A percentile compares a stretch with the other conserved stretches of the same genome.
Conservation (phyloP, 2,797 vertebrate genomes). For the Echeneis naucrates region DNA sequence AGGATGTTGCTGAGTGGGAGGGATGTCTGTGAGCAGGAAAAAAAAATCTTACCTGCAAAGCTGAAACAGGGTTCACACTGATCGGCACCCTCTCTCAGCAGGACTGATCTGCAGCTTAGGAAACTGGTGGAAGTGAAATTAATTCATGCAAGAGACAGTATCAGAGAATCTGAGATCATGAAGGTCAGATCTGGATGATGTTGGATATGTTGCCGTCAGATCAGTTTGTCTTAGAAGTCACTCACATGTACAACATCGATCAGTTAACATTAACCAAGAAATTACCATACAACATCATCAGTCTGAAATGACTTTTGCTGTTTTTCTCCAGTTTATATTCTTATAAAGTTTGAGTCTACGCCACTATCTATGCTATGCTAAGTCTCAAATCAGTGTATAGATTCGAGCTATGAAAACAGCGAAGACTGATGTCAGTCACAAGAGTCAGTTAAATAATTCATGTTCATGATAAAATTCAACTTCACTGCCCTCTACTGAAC, state of each 20-base stretch:
- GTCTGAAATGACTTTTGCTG: neutral
- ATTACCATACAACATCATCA: neutral
- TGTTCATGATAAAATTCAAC: conserved; percentile 53
- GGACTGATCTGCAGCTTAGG: conserved; percentile 5
- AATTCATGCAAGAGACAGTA: too few relatives aligned
- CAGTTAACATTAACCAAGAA: too few relatives aligned
- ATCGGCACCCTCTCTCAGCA: conserved; percentile 32
- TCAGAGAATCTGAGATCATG: too few relatives aligned
- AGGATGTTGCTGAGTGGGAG: conserved; percentile 63
- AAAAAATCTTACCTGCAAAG: conserved; percentile 37
- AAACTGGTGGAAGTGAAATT: neutral
- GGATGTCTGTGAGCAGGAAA: conserved; percentile 20
- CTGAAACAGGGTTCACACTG: conserved; percentile 27
- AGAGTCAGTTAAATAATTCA: conserved; percentile 63
- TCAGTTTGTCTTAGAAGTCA: too few relatives aligned
- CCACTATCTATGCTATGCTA: too few relatives aligned
- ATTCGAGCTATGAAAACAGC: neutral
- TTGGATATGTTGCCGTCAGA: too few relatives aligned
- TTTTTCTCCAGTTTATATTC: too few relatives aligned
- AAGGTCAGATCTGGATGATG: too few relatives aligned
- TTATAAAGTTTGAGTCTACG: neutral
- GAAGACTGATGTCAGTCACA: conserved; percentile 6
- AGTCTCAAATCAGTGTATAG: too few relatives aligned
- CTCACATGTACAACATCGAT: too few relatives aligned
- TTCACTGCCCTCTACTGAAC: conserved; percentile 69